Percentiles rank a stretch among this genome's conserved stretches.
Conservation (phyloP, 2,113 vertebrate genomes). For the Noturus placidus region DNA sequence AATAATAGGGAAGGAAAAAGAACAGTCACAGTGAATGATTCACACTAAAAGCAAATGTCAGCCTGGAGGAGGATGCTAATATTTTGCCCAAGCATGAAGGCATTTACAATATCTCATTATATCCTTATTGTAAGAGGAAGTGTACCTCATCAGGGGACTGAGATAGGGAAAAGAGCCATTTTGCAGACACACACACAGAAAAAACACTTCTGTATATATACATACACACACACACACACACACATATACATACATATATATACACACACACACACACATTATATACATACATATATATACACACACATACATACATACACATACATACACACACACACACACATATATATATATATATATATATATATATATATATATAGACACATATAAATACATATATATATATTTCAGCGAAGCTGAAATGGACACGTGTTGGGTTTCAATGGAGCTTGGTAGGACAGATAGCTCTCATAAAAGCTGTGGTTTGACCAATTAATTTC, state of each 20-base stretch:
- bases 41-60: slow-evolving; percentile 56
- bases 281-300: too few relatives aligned
- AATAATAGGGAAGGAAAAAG: slow-evolving; percentile 38
- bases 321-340: too few relatives aligned
- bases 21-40: slow-evolving; percentile 47
- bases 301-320: too few relatives aligned
- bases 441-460: slow-evolving; percentile 44
- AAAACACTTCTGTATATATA: neutral
- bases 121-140: slow-evolving; percentile 42
- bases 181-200: neutral
- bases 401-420: neutral
- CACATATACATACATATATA: too few relatives aligned
- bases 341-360: too few relatives aligned
- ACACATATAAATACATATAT: too few relatives aligned
- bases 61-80: slow-evolving; percentile 54
- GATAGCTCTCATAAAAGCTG: slow-evolving; percentile 57
- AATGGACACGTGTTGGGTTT: slow-evolving; percentile 20
- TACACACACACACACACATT: too few relatives aligned
- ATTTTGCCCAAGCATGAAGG: slow-evolving; percentile 48
- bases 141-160: slow-evolving; percentile 30
- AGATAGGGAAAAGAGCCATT: slow-evolving; percentile 31
- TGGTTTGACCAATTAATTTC: slow-evolving; percentile 53
- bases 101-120: slow-evolving; percentile 54
- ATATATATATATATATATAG: too few relatives aligned
- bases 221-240: neutral